Base-by-base conservation (phyloP, 2,113 vertebrate genomes). In the Hiodon alosoides region DNA sequence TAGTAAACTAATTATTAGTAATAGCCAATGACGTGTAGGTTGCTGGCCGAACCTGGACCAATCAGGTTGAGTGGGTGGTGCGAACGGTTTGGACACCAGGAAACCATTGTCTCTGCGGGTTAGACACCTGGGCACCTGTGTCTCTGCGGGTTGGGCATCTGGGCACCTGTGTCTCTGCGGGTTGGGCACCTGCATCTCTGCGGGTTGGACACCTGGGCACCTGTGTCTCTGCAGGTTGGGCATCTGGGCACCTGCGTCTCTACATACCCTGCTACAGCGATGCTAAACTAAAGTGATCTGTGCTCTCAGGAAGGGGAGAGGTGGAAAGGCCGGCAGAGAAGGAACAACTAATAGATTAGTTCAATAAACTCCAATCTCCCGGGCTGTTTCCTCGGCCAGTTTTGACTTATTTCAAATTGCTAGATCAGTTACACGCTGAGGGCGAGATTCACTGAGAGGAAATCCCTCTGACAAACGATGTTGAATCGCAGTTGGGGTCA, bases 341-440 rank as follows among this genome's bases (percentile, higher is more conserved):
- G 75, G 54, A 72, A 69, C 53, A 17, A 68, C 54, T 81, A 59
- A 66, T 14, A n/a, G 57, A 46, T 64, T 75, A 59, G 67, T 57
- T 73, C 51, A 0, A 67, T 61, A 74, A 51, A 67, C 69, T 62
- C 46, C 65, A 11, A 16, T 76, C 52, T 31, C 17, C 64, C 47
- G 71, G 78, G 73, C n/a, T 70, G 55, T 83, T 80, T 80, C 79
- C 74, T 74, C 75, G 79, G 70, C 64, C 78, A 72, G 73, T 80
- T 80, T 80, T 76, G 82, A 77, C 81, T 80, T 84, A 79, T 81
- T 83, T 83, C 81, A 84, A 76, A 10, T 55, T 75, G 79, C 53
- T 58, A 66, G 75, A 60, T 11, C 68, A 57, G 68, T 58, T 46
- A 14, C 54, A 81, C 82, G 78, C 78, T 73, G 66, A 46, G 31